A percentile compares a stretch with the other conserved stretches of the same genome.
These are phyloP conservation scores for Pangasianodon gigas DNA, from an alignment of 2,113 vertebrate species.

Conservation along the genomic window DNA sequence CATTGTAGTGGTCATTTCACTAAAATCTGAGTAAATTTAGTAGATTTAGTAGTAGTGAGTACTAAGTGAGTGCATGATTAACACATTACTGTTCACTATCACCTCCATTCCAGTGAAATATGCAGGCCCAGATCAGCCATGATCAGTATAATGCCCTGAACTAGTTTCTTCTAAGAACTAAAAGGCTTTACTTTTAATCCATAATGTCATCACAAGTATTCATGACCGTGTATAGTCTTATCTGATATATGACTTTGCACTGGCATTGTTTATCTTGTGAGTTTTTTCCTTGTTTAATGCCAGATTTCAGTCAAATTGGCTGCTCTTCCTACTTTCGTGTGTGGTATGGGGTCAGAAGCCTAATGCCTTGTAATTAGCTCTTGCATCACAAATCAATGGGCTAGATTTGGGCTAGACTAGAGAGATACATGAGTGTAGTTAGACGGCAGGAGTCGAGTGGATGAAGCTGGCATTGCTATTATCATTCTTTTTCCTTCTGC, in stretches of 20 bases:
- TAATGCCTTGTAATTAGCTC: conserved; percentile 46
- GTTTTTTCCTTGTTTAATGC: not conserved
- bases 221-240: too few relatives aligned
- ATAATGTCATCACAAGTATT: not conserved
- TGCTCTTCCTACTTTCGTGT: not conserved
- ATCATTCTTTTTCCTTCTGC: not conserved
- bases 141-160: conserved; percentile 3
- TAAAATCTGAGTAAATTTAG: not conserved
- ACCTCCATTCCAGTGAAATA: conserved; percentile 5
- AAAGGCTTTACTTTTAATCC: not conserved
- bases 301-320: not conserved
- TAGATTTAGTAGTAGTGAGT: not conserved
- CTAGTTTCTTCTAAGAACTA: not conserved
- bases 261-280: not conserved
- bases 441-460: not conserved
- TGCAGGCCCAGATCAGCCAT: not conserved
- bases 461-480: not conserved
- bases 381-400: conserved; percentile 52
- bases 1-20: not conserved
- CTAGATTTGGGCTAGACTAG: conserved; percentile 38
- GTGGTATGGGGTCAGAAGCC: not conserved
- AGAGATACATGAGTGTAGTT: conserved; percentile 11
- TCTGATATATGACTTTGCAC: not conserved
- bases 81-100: conserved; percentile 30
- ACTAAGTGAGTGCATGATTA: conserved; percentile 24